These are phyloP conservation scores for Scelioninae gen. 2 DNA, from an alignment of 2,888 invertebrate genomes.

Conservation along the genomic window DNA sequence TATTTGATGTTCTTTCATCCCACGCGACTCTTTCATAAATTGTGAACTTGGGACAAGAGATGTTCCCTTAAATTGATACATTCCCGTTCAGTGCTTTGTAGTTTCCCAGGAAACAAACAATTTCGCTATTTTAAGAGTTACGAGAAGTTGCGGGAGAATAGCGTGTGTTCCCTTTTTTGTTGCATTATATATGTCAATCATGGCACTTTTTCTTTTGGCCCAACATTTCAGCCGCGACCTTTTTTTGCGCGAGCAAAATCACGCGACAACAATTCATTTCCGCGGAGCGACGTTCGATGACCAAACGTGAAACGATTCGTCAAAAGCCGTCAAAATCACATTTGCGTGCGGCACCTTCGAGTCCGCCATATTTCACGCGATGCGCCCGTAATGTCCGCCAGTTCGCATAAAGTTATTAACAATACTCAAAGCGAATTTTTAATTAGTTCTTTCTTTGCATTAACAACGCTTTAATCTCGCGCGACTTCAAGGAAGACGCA, in stretches of 20 bases:
- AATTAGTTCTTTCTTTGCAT: constrained; percentile 33
- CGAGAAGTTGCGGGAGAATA: no score
- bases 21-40: no score
- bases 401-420: constrained; percentile 35
- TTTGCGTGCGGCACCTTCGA: constrained; percentile 37
- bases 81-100: no score
- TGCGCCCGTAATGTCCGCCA: constrained; percentile 12
- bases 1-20: no score
- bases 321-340: constrained; percentile 50
- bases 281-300: constrained; percentile 34
- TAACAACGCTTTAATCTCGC: constrained; percentile 32
- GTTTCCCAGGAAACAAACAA: no score
- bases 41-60: no score
- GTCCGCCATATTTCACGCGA: constrained; percentile 32
- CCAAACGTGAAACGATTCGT: constrained; percentile 44
- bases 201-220: no score
- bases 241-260: constrained; percentile 32
- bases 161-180: no score
- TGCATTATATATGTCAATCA: no score
- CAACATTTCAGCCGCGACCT: no score
- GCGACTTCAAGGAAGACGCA: constrained; percentile 7
- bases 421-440: constrained; percentile 40
- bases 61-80: no score
- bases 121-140: no score
- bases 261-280: constrained; percentile 43